phyloP scores from a whole-genome alignment of 1,140 invertebrate genomes.

The Cyrtorhinus lividipennis region DNA sequence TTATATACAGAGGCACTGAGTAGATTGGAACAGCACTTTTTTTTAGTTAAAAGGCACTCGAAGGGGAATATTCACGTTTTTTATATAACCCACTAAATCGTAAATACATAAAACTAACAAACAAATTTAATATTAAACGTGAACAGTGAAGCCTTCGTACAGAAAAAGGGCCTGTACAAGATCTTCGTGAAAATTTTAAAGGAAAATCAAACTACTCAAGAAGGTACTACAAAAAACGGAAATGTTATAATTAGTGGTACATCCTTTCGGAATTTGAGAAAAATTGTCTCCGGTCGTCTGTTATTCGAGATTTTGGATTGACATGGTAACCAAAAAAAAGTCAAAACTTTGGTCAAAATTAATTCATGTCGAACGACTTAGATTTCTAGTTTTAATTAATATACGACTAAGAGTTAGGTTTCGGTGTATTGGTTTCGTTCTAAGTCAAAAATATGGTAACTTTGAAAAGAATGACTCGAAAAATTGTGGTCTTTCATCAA shows the following conservation, averaged over 20 bases:
- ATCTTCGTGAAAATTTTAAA: background rate
- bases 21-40: conserved; percentile 5
- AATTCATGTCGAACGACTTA: too few relatives aligned
- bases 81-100: background rate
- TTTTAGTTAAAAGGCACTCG: conserved; percentile 3
- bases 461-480: too few relatives aligned
- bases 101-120: background rate
- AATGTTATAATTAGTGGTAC: background rate
- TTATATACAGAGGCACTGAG: conserved; percentile 8
- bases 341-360: too few relatives aligned
- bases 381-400: too few relatives aligned
- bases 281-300: background rate
- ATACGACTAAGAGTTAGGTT: too few relatives aligned
- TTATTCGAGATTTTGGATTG: background rate
- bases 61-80: background rate
- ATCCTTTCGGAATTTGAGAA: background rate
- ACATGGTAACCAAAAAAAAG: too few relatives aligned
- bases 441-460: too few relatives aligned
- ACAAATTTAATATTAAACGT: background rate
- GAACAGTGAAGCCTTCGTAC: background rate
- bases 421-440: too few relatives aligned
- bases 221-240: background rate
- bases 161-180: background rate
- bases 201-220: background rate
- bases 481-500: too few relatives aligned